Evolutionary conservation across 2,113 vertebrate genomes (phyloP).

Genomic region (Pterocles burchelli): DNA sequence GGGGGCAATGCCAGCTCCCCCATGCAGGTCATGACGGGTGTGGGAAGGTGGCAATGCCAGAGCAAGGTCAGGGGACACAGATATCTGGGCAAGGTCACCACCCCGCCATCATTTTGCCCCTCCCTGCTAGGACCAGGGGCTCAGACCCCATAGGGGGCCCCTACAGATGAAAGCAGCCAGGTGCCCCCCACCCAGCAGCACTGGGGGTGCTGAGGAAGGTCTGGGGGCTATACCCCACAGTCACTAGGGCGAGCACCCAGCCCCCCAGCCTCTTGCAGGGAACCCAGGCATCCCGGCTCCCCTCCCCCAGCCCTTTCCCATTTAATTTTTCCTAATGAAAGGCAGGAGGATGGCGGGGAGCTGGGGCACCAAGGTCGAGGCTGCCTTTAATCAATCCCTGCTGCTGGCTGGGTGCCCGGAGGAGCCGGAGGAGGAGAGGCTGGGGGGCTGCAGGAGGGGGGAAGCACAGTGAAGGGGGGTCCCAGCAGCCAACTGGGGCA

Average conservation of each 20-base stretch:
- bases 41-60: neutral
- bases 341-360: slow-evolving; percentile 60
- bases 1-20: neutral
- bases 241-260: neutral
- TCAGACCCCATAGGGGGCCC: neutral
- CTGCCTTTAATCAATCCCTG: slow-evolving; percentile 65
- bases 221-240: neutral
- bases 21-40: neutral
- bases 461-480: neutral
- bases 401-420: slow-evolving; percentile 52
- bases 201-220: neutral
- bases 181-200: neutral
- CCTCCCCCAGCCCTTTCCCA: slow-evolving; percentile 54
- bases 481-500: neutral
- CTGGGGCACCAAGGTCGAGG: slow-evolving; percentile 63
- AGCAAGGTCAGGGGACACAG: neutral
- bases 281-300: neutral
- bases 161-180: neutral
- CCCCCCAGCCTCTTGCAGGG: neutral
- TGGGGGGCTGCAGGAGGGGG: neutral
- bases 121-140: neutral
- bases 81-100: neutral
- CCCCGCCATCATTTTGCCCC: neutral
- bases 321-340: slow-evolving; percentile 71
- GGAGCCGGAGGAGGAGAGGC: neutral